Evolutionary conservation across 2,113 vertebrate genomes (phyloP).

Genomic region (Taxidea taxus): DNA sequence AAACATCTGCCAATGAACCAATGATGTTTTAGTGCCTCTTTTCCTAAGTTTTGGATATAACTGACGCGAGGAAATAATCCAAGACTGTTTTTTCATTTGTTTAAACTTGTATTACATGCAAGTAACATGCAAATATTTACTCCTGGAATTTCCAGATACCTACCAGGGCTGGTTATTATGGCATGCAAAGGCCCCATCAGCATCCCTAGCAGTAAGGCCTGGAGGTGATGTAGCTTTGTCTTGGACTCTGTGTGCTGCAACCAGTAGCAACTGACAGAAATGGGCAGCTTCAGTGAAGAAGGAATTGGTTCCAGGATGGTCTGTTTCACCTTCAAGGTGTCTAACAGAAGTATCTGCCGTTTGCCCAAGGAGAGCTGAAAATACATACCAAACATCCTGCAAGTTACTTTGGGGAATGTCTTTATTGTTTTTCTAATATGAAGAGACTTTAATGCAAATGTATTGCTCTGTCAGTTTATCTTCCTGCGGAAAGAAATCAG

Average conservation of each 20-base stretch:
- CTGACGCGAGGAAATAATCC: neutral
- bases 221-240: conserved; percentile 80
- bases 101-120: neutral
- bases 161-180: conserved; percentile 70
- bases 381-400: neutral
- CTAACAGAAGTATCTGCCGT: conserved; percentile 82
- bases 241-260: conserved; percentile 75
- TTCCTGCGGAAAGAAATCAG: neutral
- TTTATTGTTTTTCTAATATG: neutral
- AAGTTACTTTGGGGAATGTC: conserved; percentile 15
- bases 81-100: neutral
- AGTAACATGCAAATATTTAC: neutral
- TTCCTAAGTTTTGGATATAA: neutral
- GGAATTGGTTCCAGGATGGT: conserved; percentile 76
- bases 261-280: conserved; percentile 89
- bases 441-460: neutral
- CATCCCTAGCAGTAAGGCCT: conserved; percentile 87
- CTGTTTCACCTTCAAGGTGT: conserved; percentile 82
- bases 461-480: neutral
- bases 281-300: conserved; percentile 79
- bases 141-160: neutral
- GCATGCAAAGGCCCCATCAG: conserved; percentile 79
- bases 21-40: neutral
- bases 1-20: neutral
- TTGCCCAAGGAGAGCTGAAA: conserved; percentile 75